Conservation (phyloP, 2,888 invertebrate species). For the Stictocephala bisonia region DNA sequence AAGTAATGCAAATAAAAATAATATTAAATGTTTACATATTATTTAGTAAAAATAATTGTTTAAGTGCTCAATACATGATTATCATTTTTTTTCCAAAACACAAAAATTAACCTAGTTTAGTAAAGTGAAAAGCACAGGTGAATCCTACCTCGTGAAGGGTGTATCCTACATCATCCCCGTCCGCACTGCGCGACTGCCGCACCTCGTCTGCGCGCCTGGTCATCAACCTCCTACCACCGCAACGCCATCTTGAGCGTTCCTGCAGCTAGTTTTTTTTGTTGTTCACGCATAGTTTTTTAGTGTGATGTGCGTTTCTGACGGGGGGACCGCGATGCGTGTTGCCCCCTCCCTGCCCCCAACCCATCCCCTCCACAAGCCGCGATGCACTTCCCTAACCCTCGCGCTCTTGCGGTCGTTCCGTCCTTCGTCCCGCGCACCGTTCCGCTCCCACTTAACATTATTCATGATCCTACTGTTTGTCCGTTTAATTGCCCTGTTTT, state of each 20-base stretch:
- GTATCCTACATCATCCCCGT: constrained; percentile 23
- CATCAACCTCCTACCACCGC: constrained; percentile 57
- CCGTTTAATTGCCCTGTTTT: constrained; percentile 33
- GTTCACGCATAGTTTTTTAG: constrained; percentile 46
- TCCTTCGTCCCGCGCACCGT: too few relatives aligned
- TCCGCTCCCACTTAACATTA: not conserved
- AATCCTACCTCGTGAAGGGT: constrained; percentile 21
- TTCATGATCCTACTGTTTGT: constrained; percentile 30
- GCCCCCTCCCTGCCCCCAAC: not conserved
- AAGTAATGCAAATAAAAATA: too few relatives aligned
- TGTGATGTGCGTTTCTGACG: constrained; percentile 27
- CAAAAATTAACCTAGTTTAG: too few relatives aligned
- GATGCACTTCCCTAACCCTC: constrained; percentile 25
- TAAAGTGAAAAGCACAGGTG: too few relatives aligned
- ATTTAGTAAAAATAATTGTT: too few relatives aligned
- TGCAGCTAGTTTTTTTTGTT: constrained; percentile 38
- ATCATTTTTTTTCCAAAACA: too few relatives aligned
- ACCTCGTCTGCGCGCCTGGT: constrained; percentile 39
- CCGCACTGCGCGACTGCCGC: constrained; percentile 6
- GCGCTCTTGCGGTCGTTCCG: constrained; percentile 32
- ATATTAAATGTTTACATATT: too few relatives aligned
- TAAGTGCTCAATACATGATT: too few relatives aligned
- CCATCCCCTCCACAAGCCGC: not conserved
- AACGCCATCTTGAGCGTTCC: constrained; percentile 43
- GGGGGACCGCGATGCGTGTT: constrained; percentile 17